phyloP scores from a whole-genome alignment of 2,113 vertebrate species.

The Nettapus auritus region DNA sequence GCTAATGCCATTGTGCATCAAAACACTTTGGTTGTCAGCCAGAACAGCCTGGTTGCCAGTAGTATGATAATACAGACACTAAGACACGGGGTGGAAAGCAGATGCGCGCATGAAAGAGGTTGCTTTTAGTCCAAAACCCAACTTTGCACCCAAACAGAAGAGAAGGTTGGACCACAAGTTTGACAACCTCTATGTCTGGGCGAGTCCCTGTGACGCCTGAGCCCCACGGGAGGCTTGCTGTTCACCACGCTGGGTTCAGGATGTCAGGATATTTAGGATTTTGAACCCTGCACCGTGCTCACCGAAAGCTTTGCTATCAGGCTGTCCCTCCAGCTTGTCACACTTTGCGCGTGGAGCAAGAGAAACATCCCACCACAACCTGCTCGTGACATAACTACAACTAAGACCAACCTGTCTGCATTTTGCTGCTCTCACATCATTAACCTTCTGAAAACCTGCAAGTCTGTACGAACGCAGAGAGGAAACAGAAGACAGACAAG shows the following conservation, averaged over 20 bases:
- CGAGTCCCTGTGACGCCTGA: neutral
- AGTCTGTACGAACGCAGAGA: neutral
- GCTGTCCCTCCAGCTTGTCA: neutral
- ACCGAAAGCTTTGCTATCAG: neutral
- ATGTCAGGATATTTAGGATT: neutral
- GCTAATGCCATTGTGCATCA: neutral
- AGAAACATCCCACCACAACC: neutral
- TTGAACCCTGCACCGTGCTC: neutral
- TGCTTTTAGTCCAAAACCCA: neutral
- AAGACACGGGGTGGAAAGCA: neutral
- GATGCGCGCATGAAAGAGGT: neutral
- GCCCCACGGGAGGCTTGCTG: neutral
- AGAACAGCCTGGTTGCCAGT: conserved; percentile 13
- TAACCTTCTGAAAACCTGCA: neutral
- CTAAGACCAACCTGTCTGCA: neutral
- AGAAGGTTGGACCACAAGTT: neutral
- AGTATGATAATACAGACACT: neutral
- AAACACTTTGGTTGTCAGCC: conserved; percentile 12
- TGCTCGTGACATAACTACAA: neutral
- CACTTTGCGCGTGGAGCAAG: neutral
- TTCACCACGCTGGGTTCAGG: neutral
- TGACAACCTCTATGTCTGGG: neutral
- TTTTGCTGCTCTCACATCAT: neutral
- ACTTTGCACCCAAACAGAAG: neutral
- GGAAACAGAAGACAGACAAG: neutral